A percentile compares a stretch with the other conserved stretches of the same genome.
These are phyloP conservation scores for Campylomormyrus numenius DNA, from an alignment of 2,113 vertebrate species.

Conservation along the genomic window DNA sequence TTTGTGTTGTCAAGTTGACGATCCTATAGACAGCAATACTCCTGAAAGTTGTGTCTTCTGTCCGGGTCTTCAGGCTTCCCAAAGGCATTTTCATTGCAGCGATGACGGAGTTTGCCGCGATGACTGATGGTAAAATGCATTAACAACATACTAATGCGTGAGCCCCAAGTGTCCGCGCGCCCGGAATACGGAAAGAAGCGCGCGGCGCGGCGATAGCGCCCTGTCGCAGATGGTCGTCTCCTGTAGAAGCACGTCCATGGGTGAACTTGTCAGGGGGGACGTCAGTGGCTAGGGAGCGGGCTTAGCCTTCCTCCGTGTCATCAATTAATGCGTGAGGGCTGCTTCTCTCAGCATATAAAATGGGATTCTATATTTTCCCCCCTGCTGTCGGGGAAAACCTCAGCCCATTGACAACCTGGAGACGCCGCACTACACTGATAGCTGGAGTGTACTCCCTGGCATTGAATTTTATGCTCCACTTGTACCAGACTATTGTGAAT, in stretches of 20 bases:
- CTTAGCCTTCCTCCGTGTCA: neutral
- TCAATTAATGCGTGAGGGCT: conserved; percentile 5
- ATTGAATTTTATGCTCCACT: neutral
- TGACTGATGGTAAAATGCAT: neutral
- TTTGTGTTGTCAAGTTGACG: neutral
- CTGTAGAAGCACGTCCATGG: neutral
- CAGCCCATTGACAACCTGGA: neutral
- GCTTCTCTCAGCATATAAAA: conserved; percentile 3
- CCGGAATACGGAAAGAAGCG: neutral
- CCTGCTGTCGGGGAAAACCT: neutral
- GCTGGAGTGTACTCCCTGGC: neutral
- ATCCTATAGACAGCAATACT: neutral
- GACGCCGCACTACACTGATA: neutral
- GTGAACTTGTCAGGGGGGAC: neutral
- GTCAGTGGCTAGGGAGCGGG: neutral
- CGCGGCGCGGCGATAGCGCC: neutral
- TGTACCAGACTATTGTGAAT: conserved; percentile 1
- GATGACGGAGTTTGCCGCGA: neutral
- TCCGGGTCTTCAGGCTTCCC: neutral
- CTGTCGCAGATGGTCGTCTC: neutral
- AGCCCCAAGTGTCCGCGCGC: neutral
- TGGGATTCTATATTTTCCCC: neutral
- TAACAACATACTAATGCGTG: neutral
- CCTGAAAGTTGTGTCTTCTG: neutral
- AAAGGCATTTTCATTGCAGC: neutral